Evolutionary conservation across 2,113 vertebrate species (phyloP).

Genomic region (Entelurus aequoreus): DNA sequence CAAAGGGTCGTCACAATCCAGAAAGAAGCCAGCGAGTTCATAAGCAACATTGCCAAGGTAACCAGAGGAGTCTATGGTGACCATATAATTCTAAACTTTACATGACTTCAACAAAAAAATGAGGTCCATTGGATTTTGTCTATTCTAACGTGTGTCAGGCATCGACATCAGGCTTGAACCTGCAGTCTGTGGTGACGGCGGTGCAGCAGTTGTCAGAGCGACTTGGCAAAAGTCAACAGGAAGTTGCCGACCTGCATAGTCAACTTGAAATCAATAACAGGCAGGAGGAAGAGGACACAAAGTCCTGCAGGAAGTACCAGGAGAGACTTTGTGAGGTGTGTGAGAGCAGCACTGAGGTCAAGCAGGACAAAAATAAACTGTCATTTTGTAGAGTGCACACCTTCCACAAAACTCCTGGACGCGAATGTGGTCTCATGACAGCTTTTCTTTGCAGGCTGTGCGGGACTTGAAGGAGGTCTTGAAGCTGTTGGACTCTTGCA

Average conservation of each 20-base stretch:
- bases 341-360: too few relatives aligned
- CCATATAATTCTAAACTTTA: too few relatives aligned
- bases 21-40: slow-evolving; percentile 22
- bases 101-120: too few relatives aligned
- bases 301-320: slow-evolving; percentile 11
- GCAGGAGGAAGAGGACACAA: slow-evolving; percentile 3
- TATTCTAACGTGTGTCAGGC: slow-evolving; percentile 9
- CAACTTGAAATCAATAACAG: neutral
- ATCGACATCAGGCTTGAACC: neutral
- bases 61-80: neutral
- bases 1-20: slow-evolving; percentile 16
- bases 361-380: too few relatives aligned
- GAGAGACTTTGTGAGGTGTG: slow-evolving; percentile 39
- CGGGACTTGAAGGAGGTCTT: slow-evolving; percentile 40
- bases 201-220: slow-evolving; percentile 11
- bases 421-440: neutral
- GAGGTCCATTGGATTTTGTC: too few relatives aligned
- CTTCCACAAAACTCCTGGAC: too few relatives aligned
- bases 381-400: too few relatives aligned
- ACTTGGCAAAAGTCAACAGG: slow-evolving; percentile 23
- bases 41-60: slow-evolving; percentile 15
- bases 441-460: slow-evolving; percentile 21
- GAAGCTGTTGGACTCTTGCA: slow-evolving; percentile 48
- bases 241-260: slow-evolving; percentile 3
- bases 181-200: neutral